Evolutionary conservation across 2,797 vertebrate genomes (phyloP).

Genomic region (Betta splendens): DNA sequence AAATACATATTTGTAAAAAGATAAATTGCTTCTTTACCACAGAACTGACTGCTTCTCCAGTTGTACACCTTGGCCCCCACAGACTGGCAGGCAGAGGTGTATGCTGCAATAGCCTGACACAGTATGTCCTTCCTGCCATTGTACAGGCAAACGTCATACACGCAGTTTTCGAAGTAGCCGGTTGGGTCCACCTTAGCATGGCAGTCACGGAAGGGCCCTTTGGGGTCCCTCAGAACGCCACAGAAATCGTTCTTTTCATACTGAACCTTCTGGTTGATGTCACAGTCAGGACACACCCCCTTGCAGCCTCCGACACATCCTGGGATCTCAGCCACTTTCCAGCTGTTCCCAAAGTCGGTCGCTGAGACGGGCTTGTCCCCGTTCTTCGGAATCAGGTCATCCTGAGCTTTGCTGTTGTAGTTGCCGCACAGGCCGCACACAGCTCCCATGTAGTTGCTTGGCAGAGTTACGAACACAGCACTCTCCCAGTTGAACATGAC

Average conservation of each 20-base stretch:
- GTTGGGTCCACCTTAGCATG: constrained; percentile 62
- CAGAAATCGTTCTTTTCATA: constrained; percentile 71
- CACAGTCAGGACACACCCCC: constrained; percentile 62
- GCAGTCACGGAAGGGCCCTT: constrained; percentile 78
- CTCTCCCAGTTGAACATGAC: constrained; percentile 75
- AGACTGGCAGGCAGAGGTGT: constrained; percentile 76
- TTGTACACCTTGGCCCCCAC: constrained; percentile 64
- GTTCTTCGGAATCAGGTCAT: constrained; percentile 73
- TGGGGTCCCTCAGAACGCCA: constrained; percentile 67
- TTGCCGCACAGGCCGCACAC: constrained; percentile 82
- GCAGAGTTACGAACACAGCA: constrained; percentile 60
- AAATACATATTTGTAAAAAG: neutral
- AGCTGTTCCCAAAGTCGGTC: constrained; percentile 66
- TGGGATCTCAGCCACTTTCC: constrained; percentile 68
- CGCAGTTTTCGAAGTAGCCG: constrained; percentile 73
- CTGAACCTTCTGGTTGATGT: constrained; percentile 43
- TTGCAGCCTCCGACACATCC: constrained; percentile 69
- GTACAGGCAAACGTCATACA: constrained; percentile 78
- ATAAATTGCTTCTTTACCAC: constrained; percentile 67
- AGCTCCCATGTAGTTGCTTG: constrained; percentile 67
- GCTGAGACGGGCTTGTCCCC: constrained; percentile 28
- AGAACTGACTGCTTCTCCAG: constrained; percentile 78
- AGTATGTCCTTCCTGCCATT: constrained; percentile 63
- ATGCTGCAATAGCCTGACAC: constrained; percentile 74
- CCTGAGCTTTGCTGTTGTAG: constrained; percentile 60